Conservation (phyloP, 37 sponge, comb jelly and placozoan genomes). For the Diacarnus erythraeanus region DNA sequence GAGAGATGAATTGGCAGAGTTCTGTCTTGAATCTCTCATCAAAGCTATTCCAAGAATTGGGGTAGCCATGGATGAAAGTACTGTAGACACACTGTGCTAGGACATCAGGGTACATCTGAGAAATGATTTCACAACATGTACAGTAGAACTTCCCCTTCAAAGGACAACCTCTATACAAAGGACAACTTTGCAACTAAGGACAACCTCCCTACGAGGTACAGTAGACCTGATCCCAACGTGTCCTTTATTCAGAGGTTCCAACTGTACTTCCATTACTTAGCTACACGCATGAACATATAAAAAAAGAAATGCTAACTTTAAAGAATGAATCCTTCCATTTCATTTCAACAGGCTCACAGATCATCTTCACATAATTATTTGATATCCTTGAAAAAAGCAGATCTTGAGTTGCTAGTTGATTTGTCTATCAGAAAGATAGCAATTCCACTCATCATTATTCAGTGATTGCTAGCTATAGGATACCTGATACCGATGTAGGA, state of each 20-base stretch:
- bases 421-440: neutral
- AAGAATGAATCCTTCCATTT: constrained; percentile 46
- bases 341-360: constrained; percentile 14
- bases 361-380: constrained; percentile 62
- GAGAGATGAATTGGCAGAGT: constrained; percentile 53
- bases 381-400: constrained; percentile 69
- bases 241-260: neutral
- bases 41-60: constrained; percentile 87
- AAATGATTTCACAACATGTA: neutral
- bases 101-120: constrained; percentile 64
- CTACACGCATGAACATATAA: neutral
- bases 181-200: neutral
- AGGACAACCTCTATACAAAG: neutral
- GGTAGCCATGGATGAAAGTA: constrained; percentile 72
- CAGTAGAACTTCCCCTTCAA: neutral
- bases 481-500: constrained; percentile 78
- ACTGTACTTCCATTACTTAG: neutral
- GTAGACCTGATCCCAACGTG: neutral
- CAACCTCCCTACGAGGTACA: neutral
- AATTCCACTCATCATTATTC: neutral
- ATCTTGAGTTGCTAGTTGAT: constrained; percentile 20
- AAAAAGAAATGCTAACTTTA: constrained; percentile 25
- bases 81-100: constrained; percentile 82
- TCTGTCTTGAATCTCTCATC: constrained; percentile 75
- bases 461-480: neutral